These are phyloP conservation scores for Climacteris rufus DNA, from an alignment of 2,113 vertebrate species.

Conservation along the genomic window DNA sequence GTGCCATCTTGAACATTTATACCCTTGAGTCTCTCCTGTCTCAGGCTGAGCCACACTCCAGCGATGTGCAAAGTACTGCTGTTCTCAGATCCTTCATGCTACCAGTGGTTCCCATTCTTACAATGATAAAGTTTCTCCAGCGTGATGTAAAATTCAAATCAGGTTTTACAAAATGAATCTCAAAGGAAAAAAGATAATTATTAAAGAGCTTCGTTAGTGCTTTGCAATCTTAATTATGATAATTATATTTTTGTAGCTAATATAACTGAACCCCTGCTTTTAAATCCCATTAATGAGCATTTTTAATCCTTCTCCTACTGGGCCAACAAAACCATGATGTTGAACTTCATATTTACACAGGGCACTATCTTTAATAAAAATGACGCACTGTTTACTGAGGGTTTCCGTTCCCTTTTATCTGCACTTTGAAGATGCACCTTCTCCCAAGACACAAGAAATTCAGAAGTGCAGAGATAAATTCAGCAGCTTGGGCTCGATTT, in stretches of 20 bases:
- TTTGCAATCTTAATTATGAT: conserved; percentile 68
- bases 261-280: conserved; percentile 56
- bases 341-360: conserved; percentile 31
- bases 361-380: conserved; percentile 25
- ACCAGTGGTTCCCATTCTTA: not conserved
- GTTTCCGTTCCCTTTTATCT: not conserved
- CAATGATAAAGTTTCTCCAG: conserved; percentile 1
- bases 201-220: conserved; percentile 58
- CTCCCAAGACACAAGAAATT: not conserved
- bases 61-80: rapidly evolving
- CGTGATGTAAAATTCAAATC: conserved; percentile 40
- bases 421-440: not conserved
- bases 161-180: conserved; percentile 44
- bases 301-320: conserved; percentile 55
- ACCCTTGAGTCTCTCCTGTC: not conserved
- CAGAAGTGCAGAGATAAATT: not conserved
- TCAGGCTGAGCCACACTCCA: not conserved
- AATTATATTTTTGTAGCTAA: conserved; percentile 66
- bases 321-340: conserved; percentile 18
- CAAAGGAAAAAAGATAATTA: conserved; percentile 57
- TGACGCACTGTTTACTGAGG: not conserved
- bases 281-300: conserved; percentile 55
- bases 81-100: not conserved
- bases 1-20: rapidly evolving
- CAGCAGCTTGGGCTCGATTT: not conserved